A percentile compares a stretch with the other conserved stretches of the same genome.
These are phyloP conservation scores for Spodoptera litura DNA, from an alignment of 1,140 invertebrate genomes.

Conservation along the genomic window DNA sequence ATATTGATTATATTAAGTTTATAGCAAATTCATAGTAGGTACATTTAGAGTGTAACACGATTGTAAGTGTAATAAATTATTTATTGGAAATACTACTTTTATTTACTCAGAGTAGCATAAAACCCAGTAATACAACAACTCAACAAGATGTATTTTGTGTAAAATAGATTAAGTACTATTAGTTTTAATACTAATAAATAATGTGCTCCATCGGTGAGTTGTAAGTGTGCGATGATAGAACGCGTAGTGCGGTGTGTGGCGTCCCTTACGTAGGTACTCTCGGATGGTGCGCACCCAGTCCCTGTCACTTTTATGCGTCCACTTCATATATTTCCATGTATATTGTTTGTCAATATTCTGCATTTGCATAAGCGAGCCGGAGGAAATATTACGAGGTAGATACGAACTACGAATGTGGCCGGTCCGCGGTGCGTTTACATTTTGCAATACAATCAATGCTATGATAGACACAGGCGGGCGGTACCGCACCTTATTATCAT, in stretches of 20 bases:
- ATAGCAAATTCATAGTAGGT: no score
- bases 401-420: slow-evolving; percentile 61
- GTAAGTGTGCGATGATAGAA: neutral
- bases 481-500: slow-evolving; percentile 76
- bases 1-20: no score
- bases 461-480: slow-evolving; percentile 56
- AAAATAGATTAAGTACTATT: slow-evolving; percentile 24
- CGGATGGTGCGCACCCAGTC: slow-evolving; percentile 57
- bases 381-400: slow-evolving; percentile 69
- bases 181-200: slow-evolving; percentile 34
- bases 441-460: slow-evolving; percentile 81
- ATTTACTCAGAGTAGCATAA: slow-evolving; percentile 8
- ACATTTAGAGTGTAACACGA: no score
- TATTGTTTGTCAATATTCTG: slow-evolving; percentile 73
- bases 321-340: slow-evolving; percentile 74
- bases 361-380: slow-evolving; percentile 76
- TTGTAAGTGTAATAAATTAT: neutral
- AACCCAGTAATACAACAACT: slow-evolving; percentile 16
- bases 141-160: slow-evolving; percentile 4
- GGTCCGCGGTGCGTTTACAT: slow-evolving; percentile 73
- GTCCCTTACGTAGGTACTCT: slow-evolving; percentile 45
- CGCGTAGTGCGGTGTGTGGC: slow-evolving; percentile 21
- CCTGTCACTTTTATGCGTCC: slow-evolving; percentile 69
- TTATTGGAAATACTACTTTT: slow-evolving; percentile 26
- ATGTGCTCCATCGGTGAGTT: neutral